These are phyloP conservation scores for Cephalopachus bancanus DNA, from an alignment of 2,797 vertebrate species.

Conservation along the genomic window DNA sequence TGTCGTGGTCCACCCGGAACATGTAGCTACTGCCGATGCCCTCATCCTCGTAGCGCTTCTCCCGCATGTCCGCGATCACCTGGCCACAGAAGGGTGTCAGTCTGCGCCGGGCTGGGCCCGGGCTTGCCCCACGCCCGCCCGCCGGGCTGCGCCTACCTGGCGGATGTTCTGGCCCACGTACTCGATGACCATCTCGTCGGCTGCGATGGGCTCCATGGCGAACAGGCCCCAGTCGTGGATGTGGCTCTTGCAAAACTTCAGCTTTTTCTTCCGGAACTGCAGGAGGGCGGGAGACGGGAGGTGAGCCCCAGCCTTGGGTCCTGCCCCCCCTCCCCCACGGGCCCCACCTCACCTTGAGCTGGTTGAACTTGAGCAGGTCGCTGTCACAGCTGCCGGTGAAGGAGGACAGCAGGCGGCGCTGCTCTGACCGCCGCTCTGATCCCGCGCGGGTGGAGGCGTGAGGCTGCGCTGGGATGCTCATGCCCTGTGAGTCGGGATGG, in stretches of 20 bases:
- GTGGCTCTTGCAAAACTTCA: conserved; percentile 97
- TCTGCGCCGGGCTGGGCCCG: rapidly evolving
- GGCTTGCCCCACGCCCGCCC: rapidly evolving
- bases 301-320: rapidly evolving
- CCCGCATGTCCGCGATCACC: conserved; percentile 99
- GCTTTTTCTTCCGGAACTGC: conserved; percentile 99
- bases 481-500: conserved; percentile 90
- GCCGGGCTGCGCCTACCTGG: conserved; percentile 90
- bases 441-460: conserved; percentile 96
- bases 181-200: conserved; percentile 99
- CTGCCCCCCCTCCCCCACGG: rapidly evolving
- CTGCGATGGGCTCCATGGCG: conserved; percentile 97
- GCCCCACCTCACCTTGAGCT: conserved; percentile 94
- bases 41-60: conserved; percentile 97
- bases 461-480: conserved; percentile 98
- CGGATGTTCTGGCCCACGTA: conserved; percentile 99
- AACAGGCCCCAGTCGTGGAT: conserved; percentile 99
- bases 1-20: conserved; percentile 99
- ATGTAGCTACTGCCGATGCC: conserved; percentile 99
- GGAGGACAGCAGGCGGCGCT: conserved; percentile 96
- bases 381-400: conserved; percentile 97
- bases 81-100: conserved; percentile 72
- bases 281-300: too few relatives aligned
- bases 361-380: conserved; percentile 99
- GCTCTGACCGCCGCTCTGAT: conserved; percentile 97